Percentiles rank a stretch among this genome's conserved stretches.
phyloP scores from a whole-genome alignment of 1,140 invertebrate genomes.

The Ceratosolen fusciceps region DNA sequence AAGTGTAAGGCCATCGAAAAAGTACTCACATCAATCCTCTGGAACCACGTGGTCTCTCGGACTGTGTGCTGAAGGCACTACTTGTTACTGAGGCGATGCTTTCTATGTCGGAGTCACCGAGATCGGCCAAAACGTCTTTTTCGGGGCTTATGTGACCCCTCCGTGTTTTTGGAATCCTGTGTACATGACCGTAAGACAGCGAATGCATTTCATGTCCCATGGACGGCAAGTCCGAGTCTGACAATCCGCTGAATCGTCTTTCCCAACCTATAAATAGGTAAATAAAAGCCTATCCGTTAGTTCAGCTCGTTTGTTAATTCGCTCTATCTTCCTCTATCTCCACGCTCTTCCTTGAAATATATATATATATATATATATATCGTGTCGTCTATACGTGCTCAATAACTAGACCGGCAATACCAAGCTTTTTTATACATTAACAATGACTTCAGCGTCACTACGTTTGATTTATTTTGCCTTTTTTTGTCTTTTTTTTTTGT shows the following conservation, averaged over 20 bases:
- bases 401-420: no score
- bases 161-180: constrained; percentile 72
- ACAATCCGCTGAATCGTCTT: constrained; percentile 83
- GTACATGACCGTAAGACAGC: constrained; percentile 72
- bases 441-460: no score
- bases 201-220: constrained; percentile 64
- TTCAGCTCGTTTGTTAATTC: no score
- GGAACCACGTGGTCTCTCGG: constrained; percentile 85
- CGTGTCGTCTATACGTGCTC: no score
- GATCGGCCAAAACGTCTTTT: constrained; percentile 79
- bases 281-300: no score
- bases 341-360: no score
- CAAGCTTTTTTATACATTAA: no score
- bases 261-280: constrained; percentile 83
- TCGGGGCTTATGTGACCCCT: constrained; percentile 77
- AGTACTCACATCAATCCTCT: constrained; percentile 78
- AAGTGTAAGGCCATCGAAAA: no score
- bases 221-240: constrained; percentile 83
- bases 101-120: constrained; percentile 90
- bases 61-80: constrained; percentile 93
- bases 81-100: constrained; percentile 88
- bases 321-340: no score
- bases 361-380: no score
- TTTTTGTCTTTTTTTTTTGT: no score
- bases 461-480: no score